These are phyloP conservation scores for Cheirogaleus major DNA, from an alignment of 2,797 vertebrate species.

Conservation along the genomic window DNA sequence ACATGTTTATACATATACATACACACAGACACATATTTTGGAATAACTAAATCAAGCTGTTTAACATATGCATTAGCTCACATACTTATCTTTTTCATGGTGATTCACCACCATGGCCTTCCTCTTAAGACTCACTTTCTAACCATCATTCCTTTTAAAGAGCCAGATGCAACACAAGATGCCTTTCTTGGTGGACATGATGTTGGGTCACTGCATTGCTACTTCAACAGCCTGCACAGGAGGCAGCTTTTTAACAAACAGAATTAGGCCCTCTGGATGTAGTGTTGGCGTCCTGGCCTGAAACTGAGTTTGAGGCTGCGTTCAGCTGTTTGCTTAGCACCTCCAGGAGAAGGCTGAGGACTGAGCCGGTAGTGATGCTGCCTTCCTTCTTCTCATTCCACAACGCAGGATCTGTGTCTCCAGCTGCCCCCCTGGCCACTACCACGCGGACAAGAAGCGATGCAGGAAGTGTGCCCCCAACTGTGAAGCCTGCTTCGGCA, in stretches of 20 bases:
- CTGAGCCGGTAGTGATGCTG: neutral
- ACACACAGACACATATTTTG: neutral
- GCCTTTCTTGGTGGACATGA: neutral
- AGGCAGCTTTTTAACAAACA: neutral
- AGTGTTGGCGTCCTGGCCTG: neutral
- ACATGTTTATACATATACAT: neutral
- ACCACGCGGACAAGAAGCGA: constrained; percentile 96
- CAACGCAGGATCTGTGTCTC: constrained; percentile 94
- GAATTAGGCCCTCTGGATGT: neutral
- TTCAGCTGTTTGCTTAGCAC: neutral
- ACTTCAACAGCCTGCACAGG: accelerated
- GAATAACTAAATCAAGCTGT: neutral
- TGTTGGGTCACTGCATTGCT: neutral
- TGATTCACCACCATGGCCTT: neutral
- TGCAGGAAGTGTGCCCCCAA: constrained; percentile 97
- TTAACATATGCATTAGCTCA: neutral
- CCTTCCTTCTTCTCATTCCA: neutral
- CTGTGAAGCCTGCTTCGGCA: constrained; percentile 96
- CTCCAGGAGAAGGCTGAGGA: neutral
- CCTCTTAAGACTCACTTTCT: neutral
- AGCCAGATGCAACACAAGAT: neutral
- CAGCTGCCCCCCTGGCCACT: constrained; percentile 96
- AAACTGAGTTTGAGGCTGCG: neutral
- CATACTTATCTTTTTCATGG: neutral
- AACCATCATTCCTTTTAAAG: neutral